These are phyloP conservation scores for Nephila pilipes DNA, from an alignment of 1,140 invertebrate species.

Conservation along the genomic window DNA sequence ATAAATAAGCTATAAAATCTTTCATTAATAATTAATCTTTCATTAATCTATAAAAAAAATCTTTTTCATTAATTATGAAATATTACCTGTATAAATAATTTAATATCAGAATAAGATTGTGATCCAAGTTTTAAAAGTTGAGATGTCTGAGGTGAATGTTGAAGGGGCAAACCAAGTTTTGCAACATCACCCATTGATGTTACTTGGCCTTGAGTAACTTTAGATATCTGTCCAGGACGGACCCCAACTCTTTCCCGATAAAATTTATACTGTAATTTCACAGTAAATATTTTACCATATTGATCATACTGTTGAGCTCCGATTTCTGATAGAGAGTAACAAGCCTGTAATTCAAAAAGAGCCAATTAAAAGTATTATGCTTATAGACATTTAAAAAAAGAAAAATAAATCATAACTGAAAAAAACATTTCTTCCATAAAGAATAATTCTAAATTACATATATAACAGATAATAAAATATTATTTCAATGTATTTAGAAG, in stretches of 20 bases:
- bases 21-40: too few species aligned
- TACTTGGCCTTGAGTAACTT: constrained; percentile 89
- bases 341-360: constrained; percentile 77
- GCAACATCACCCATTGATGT: constrained; percentile 94
- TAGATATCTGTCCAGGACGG: constrained; percentile 96
- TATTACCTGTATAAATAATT: constrained; percentile 90
- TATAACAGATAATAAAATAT: too few species aligned
- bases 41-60: too few species aligned
- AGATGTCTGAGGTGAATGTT: constrained; percentile 97
- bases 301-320: constrained; percentile 98
- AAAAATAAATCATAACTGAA: not conserved
- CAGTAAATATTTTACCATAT: constrained; percentile 99
- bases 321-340: constrained; percentile 83
- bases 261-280: constrained; percentile 98
- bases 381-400: not conserved
- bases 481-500: too few species aligned
- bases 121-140: constrained; percentile 98
- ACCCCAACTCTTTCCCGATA: constrained; percentile 99
- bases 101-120: constrained; percentile 93
- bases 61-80: not conserved
- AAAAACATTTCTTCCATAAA: too few species aligned
- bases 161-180: constrained; percentile 96
- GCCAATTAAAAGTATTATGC: not conserved
- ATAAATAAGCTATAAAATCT: too few species aligned
- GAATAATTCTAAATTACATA: too few species aligned